phyloP scores from a whole-genome alignment of 2,113 vertebrate species.

The Xenopus laevis region DNA sequence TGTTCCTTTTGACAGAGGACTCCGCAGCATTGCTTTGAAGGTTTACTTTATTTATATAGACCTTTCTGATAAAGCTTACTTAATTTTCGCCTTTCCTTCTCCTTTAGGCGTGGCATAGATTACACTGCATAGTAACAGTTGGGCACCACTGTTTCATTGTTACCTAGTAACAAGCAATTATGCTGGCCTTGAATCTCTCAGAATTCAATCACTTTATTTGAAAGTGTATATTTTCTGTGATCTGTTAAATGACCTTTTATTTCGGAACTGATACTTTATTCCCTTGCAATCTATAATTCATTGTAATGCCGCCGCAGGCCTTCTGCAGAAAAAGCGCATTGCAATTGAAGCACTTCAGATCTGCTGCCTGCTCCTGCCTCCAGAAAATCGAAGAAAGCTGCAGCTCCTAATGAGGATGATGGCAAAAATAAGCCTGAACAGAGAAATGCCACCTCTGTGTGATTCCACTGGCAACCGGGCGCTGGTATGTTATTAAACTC shows the following conservation, averaged over 20 bases:
- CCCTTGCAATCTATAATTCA: not conserved
- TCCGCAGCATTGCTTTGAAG: too few relatives aligned
- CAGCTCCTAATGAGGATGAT: constrained; percentile 80
- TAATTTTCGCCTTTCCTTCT: too few relatives aligned
- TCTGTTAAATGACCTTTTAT: not conserved
- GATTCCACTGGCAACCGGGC: constrained; percentile 69
- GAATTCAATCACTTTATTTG: too few relatives aligned
- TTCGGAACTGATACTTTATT: too few relatives aligned
- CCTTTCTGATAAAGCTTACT: too few relatives aligned
- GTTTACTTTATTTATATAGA: too few relatives aligned
- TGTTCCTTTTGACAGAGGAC: too few relatives aligned
- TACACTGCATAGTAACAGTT: too few relatives aligned
- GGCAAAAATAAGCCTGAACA: constrained; percentile 70
- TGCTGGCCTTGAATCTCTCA: too few relatives aligned
- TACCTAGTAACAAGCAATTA: too few relatives aligned
- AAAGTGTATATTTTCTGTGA: not conserved
- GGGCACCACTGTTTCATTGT: too few relatives aligned
- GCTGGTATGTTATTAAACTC: constrained; percentile 61
- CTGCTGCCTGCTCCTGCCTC: constrained; percentile 77
- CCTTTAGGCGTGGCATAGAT: too few relatives aligned
- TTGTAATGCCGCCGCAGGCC: constrained; percentile 52
- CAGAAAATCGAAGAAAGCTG: constrained; percentile 74
- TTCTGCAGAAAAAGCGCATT: constrained; percentile 63
- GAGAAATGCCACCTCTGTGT: constrained; percentile 72
- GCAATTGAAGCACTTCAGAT: constrained; percentile 77